Evolutionary conservation across 2,797 vertebrate genomes (phyloP).

Genomic region (Zalophus californianus): DNA sequence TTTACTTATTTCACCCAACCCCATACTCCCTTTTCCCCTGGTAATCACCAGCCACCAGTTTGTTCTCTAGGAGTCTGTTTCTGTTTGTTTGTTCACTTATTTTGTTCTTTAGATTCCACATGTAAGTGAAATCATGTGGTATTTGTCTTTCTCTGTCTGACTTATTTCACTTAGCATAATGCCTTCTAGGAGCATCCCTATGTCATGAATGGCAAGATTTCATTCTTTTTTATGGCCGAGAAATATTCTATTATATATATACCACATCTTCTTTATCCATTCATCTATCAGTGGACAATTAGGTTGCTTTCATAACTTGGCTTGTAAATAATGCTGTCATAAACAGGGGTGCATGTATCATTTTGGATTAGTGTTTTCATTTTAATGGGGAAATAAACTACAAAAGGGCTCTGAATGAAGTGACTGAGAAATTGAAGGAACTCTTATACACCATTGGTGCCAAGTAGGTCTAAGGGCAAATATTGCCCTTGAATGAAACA

Average conservation of each 20-base stretch:
- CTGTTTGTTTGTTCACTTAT: not conserved
- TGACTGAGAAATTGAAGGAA: not conserved
- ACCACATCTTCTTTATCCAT: not conserved
- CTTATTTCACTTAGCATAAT: not conserved
- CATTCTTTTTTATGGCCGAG: not conserved
- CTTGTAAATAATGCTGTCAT: not conserved
- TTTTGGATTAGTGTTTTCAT: not conserved
- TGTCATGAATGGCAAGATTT: not conserved
- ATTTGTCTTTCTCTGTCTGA: not conserved
- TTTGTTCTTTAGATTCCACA: not conserved
- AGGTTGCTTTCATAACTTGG: not conserved
- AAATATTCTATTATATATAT: not conserved
- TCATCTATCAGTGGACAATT: not conserved
- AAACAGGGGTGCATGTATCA: not conserved
- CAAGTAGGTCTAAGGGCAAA: not conserved
- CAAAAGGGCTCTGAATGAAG: not conserved
- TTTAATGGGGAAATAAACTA: not conserved
- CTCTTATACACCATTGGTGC: accelerated
- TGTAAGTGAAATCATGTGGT: not conserved
- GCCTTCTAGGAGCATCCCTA: not conserved
- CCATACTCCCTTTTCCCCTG: not conserved
- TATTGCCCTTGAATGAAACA: not conserved
- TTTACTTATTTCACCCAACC: not conserved
- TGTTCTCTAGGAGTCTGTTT: not conserved
- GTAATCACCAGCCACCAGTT: not conserved